These are phyloP conservation scores for Salvelinus namaycush DNA, from an alignment of 2,113 vertebrate genomes.

Conservation along the genomic window DNA sequence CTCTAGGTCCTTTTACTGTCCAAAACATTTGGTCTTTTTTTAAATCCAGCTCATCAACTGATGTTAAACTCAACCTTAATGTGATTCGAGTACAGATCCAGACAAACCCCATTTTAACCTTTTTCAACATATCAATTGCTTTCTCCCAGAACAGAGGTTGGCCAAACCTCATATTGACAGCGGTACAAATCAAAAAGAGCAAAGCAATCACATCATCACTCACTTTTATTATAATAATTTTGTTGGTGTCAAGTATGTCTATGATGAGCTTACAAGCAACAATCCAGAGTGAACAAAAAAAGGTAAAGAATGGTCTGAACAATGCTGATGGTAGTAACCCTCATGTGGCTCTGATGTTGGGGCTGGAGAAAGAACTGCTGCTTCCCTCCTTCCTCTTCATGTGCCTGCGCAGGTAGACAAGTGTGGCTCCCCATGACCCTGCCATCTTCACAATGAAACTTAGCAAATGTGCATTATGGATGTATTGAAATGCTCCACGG, in stretches of 20 bases:
- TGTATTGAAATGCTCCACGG: too few species aligned
- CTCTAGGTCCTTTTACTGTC: too few species aligned
- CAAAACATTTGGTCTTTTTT: too few species aligned
- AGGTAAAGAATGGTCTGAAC: slow-evolving; percentile 28
- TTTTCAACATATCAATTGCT: not conserved
- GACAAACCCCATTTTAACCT: not conserved
- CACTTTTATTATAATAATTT: not conserved
- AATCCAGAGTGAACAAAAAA: slow-evolving; percentile 22
- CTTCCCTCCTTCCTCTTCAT: too few species aligned
- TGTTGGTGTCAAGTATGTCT: not conserved
- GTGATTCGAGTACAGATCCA: not conserved
- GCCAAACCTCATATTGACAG: not conserved
- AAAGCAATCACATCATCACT: not conserved
- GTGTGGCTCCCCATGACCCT: too few species aligned
- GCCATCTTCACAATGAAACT: too few species aligned
- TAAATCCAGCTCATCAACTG: not conserved
- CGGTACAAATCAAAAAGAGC: not conserved
- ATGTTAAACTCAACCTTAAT: not conserved
- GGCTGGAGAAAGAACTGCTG: not conserved
- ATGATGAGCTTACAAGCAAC: not conserved
- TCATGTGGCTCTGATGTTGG: slow-evolving; percentile 26
- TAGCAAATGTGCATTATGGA: too few species aligned
- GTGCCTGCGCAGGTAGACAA: too few species aligned
- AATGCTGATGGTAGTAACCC: slow-evolving; percentile 33
- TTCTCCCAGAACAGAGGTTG: not conserved